Percentiles rank a stretch among this genome's conserved stretches.
These are phyloP conservation scores for Therioaphis trifolii DNA, from an alignment of 2,888 invertebrate genomes.

Conservation along the genomic window DNA sequence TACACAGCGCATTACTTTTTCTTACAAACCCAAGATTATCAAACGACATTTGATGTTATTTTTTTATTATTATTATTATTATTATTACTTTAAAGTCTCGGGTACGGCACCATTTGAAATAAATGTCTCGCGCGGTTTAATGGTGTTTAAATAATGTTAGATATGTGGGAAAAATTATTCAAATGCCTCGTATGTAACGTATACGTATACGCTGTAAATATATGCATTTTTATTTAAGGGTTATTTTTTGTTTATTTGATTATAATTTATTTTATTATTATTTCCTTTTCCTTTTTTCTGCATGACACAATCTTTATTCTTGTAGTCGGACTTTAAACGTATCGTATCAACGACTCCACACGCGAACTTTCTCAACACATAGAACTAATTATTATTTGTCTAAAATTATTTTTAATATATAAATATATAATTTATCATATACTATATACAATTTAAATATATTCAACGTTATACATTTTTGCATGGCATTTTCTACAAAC, in stretches of 20 bases:
- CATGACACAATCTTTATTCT: conserved; percentile 23
- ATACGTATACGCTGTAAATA: background rate
- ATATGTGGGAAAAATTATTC: conserved; percentile 29
- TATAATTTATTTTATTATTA: conserved; percentile 41
- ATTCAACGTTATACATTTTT: no score
- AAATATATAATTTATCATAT: no score
- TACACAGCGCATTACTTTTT: no score
- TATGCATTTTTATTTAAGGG: conserved; percentile 16
- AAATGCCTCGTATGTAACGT: background rate
- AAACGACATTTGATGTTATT: background rate
- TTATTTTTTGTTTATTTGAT: conserved; percentile 24
- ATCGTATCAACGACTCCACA: background rate
- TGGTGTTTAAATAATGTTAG: conserved; percentile 46
- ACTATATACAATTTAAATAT: no score
- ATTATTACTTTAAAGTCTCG: no score
- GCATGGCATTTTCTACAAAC: no score
- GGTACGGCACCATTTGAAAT: conserved; percentile 8
- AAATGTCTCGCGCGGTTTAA: conserved; percentile 47
- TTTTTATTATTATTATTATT: no score
- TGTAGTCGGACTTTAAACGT: background rate
- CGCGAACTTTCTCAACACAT: background rate
- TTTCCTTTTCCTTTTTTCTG: background rate
- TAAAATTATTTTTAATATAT: no score
- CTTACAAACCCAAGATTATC: background rate
- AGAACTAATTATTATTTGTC: no score